phyloP scores from a whole-genome alignment of 2,113 vertebrate species.

The Hypanus sabinus region DNA sequence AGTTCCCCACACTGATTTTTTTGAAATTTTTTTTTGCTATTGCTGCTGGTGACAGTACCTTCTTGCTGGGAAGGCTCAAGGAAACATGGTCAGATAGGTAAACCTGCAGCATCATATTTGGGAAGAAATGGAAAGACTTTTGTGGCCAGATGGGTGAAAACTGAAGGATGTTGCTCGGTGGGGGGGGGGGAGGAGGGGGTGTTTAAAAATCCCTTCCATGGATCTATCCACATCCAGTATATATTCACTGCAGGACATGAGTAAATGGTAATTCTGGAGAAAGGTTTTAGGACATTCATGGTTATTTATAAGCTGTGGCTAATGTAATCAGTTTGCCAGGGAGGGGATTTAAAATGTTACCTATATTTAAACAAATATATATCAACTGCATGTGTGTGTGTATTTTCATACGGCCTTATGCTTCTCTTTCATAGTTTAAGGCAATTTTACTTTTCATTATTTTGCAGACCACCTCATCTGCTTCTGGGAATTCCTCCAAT shows the following conservation, averaged over 20 bases:
- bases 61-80: neutral
- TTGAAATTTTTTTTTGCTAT: neutral
- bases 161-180: neutral
- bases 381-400: neutral
- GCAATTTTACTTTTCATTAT: neutral
- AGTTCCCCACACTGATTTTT: too few species aligned
- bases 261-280: neutral
- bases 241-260: neutral
- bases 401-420: constrained; percentile 25
- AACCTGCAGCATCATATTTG: neutral
- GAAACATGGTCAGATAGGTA: neutral
- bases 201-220: neutral
- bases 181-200: too few species aligned
- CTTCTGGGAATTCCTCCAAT: constrained; percentile 69
- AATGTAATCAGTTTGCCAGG: neutral
- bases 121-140: neutral
- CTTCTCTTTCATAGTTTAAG: neutral
- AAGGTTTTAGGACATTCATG: neutral
- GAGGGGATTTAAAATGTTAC: neutral
- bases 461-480: constrained; percentile 64
- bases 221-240: neutral
- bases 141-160: neutral
- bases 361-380: neutral
- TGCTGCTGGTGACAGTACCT: neutral
- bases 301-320: neutral